phyloP scores from a whole-genome alignment of 2,113 vertebrate species.

The Heloderma charlesbogerti region DNA sequence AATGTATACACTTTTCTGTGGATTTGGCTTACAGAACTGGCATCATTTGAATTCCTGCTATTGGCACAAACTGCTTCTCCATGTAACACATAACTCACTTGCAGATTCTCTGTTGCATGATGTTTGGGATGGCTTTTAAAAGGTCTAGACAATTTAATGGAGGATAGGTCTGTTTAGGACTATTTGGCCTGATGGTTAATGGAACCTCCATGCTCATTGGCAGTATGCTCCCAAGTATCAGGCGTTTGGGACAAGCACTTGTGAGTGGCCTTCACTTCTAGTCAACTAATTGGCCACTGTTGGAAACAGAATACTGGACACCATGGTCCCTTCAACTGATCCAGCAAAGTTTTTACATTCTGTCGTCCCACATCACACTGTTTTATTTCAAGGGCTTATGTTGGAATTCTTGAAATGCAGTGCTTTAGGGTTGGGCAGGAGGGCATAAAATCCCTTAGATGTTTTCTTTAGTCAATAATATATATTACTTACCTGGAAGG shows the following conservation, averaged over 20 bases:
- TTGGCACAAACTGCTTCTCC: not conserved
- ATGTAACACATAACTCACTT: not conserved
- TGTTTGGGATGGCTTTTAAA: not conserved
- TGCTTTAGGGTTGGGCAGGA: not conserved
- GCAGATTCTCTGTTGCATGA: not conserved
- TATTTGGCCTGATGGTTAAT: not conserved
- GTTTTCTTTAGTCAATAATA: constrained; percentile 1
- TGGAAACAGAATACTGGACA: not conserved
- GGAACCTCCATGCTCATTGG: not conserved
- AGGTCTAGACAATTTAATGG: too few species aligned
- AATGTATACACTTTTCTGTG: too few species aligned
- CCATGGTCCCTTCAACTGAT: too few species aligned
- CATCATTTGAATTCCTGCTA: not conserved
- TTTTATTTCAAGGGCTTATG: not conserved
- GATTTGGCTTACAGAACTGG: too few species aligned
- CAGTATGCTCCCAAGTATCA: not conserved
- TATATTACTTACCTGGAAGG: not conserved
- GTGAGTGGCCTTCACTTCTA: not conserved
- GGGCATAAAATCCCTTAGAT: not conserved
- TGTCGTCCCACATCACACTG: not conserved
- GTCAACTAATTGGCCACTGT: not conserved
- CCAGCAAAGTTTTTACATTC: not conserved
- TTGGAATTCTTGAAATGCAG: not conserved
- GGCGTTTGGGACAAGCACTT: not conserved
- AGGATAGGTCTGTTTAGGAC: too few species aligned